Percentiles rank a stretch among this genome's conserved stretches.
Evolutionary conservation across 2,797 vertebrate genomes (phyloP).

Genomic region (Accipiter superciliosus): DNA sequence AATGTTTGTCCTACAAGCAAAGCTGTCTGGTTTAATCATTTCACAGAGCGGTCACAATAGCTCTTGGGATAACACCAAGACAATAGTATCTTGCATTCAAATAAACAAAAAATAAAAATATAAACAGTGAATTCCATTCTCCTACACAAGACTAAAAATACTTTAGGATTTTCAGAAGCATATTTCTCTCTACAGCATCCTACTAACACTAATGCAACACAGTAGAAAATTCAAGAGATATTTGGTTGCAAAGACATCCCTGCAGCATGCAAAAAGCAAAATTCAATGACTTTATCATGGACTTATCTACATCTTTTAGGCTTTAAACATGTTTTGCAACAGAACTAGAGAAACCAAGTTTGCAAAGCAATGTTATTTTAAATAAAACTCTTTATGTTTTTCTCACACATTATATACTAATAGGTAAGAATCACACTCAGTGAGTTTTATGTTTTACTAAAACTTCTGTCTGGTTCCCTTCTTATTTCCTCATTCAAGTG

Average conservation of each 20-base stretch:
- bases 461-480: not conserved
- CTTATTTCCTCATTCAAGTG: not conserved
- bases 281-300: not conserved
- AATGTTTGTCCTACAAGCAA: constrained; percentile 25
- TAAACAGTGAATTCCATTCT: not conserved
- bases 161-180: not conserved
- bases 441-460: not conserved
- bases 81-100: not conserved
- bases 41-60: not conserved
- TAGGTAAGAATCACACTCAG: not conserved
- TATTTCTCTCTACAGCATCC: not conserved
- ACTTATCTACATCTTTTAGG: not conserved
- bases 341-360: not conserved
- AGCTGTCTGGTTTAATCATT: constrained; percentile 23
- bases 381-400: not conserved
- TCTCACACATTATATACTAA: not conserved
- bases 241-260: not conserved
- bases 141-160: not conserved
- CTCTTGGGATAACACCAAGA: constrained; percentile 22
- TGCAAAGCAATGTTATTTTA: not conserved
- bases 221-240: not conserved
- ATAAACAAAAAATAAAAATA: not conserved
- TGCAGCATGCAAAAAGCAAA: not conserved
- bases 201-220: not conserved
- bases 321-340: not conserved